A percentile compares a stretch with the other conserved stretches of the same genome.
Conservation (phyloP, 35 echinoderm and acorn worm genomes). For the Ophiothrix spiculata region DNA sequence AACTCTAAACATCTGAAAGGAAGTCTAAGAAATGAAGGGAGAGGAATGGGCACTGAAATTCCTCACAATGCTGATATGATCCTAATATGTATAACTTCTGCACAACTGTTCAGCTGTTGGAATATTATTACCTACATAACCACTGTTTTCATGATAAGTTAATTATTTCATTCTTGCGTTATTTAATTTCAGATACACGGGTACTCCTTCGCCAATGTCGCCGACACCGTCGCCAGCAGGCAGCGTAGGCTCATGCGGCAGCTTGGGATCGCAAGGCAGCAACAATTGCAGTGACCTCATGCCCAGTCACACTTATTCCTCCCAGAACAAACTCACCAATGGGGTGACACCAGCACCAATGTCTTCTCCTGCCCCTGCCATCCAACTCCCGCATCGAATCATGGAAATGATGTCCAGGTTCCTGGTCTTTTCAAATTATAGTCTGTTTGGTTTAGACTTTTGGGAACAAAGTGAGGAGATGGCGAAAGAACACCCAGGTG, state of each 20-base stretch:
- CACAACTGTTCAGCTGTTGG: too few species aligned
- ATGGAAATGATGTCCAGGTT: conserved; percentile 82
- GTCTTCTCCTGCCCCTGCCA: conserved; percentile 38
- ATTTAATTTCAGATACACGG: conserved; percentile 96
- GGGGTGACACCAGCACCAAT: conserved; percentile 46
- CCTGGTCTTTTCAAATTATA: conserved; percentile 75
- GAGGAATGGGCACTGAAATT: too few species aligned
- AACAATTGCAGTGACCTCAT: conserved; percentile 57
- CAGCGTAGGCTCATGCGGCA: conserved; percentile 86
- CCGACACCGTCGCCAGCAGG: conserved; percentile 95
- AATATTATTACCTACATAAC: too few species aligned
- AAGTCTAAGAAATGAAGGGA: too few species aligned
- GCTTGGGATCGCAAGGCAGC: conserved; percentile 92
- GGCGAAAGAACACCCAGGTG: conserved; percentile 81
- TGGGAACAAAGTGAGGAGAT: conserved; percentile 87
- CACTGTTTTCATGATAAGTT: too few species aligned
- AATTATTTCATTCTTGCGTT: too few species aligned
- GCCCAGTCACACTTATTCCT: background rate
- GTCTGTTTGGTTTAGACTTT: conserved; percentile 70
- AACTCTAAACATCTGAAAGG: too few species aligned
- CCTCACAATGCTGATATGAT: too few species aligned
- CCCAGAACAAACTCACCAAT: conserved; percentile 56
- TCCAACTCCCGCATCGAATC: conserved; percentile 63
- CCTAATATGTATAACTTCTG: too few species aligned
- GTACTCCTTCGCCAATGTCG: conserved; percentile 92